phyloP scores from a whole-genome alignment of 2,888 invertebrate species.

The Pogonocherus hispidulus region DNA sequence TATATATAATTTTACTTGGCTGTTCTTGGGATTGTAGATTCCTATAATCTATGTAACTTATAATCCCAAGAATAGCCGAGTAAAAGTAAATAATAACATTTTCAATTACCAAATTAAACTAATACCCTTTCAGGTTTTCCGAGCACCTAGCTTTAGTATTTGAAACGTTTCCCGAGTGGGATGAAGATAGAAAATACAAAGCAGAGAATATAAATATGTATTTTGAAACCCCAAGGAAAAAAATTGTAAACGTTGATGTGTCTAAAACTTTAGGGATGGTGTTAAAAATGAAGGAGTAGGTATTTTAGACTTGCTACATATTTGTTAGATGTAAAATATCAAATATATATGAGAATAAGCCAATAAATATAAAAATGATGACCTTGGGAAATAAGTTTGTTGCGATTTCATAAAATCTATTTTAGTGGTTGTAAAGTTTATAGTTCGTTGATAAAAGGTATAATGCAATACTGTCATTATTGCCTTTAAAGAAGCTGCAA shows the following conservation, averaged over 20 bases:
- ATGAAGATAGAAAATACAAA: slow-evolving; percentile 76
- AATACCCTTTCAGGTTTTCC: slow-evolving; percentile 68
- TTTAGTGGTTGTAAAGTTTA: slow-evolving; percentile 4
- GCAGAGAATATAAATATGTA: slow-evolving; percentile 77
- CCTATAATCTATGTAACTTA: too few species aligned
- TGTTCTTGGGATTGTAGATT: too few species aligned
- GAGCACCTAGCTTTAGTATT: slow-evolving; percentile 79
- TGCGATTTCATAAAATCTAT: slow-evolving; percentile 24
- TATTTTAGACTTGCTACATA: slow-evolving; percentile 38
- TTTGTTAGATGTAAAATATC: too few species aligned
- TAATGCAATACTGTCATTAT: slow-evolving; percentile 51
- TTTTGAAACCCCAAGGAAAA: slow-evolving; percentile 77
- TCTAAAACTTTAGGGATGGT: slow-evolving; percentile 74
- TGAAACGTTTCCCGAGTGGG: slow-evolving; percentile 80
- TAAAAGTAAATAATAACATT: neutral
- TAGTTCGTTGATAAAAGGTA: too few species aligned
- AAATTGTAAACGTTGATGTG: slow-evolving; percentile 73
- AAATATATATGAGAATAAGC: too few species aligned
- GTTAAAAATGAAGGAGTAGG: slow-evolving; percentile 73
- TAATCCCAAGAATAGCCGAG: too few species aligned
- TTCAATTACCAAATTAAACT: too few species aligned
- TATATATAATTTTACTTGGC: too few species aligned
- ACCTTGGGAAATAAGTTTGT: neutral
- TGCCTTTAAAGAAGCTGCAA: too few species aligned
- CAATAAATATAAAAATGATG: too few species aligned